Percentiles rank a stretch among this genome's conserved stretches.
Conservation (phyloP, 2,797 vertebrate species). For the Sarcoramphus papa region DNA sequence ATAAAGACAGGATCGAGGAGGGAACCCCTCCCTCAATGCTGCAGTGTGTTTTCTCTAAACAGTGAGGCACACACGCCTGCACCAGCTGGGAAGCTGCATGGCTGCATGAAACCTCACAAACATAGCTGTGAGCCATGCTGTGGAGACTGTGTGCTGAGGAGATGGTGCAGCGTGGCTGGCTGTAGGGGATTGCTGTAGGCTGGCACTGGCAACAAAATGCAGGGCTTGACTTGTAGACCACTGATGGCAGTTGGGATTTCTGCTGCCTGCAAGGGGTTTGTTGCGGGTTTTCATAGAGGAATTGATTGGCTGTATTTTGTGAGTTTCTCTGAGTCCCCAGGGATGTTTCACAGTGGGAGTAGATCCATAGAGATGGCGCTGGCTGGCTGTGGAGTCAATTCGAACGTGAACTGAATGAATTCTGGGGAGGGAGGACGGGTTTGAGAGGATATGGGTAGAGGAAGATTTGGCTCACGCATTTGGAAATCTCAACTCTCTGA, state of each 20-base stretch:
- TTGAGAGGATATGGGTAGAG: neutral
- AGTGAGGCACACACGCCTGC: neutral
- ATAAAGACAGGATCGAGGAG: neutral
- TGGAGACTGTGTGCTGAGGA: neutral
- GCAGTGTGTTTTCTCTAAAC: neutral
- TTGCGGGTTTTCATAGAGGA: rapidly evolving
- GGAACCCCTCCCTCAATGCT: neutral
- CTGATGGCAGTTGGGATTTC: neutral
- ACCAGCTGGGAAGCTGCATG: neutral
- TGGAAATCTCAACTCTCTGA: neutral
- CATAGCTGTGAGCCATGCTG: neutral
- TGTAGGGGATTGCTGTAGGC: neutral
- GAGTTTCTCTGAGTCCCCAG: neutral
- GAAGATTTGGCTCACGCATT: neutral
- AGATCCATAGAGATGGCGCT: neutral
- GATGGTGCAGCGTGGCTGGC: neutral
- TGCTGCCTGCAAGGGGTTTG: neutral
- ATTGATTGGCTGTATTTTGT: neutral
- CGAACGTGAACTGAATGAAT: neutral
- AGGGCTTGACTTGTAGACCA: neutral
- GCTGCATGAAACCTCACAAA: neutral
- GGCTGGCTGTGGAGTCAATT: neutral
- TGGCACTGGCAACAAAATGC: neutral
- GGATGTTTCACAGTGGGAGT: neutral
- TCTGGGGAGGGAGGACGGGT: neutral